Evolutionary conservation across 2,797 vertebrate genomes (phyloP), one percentile per base, ranked within the genome.

Genomic region (Serranus cabrilla): DNA sequence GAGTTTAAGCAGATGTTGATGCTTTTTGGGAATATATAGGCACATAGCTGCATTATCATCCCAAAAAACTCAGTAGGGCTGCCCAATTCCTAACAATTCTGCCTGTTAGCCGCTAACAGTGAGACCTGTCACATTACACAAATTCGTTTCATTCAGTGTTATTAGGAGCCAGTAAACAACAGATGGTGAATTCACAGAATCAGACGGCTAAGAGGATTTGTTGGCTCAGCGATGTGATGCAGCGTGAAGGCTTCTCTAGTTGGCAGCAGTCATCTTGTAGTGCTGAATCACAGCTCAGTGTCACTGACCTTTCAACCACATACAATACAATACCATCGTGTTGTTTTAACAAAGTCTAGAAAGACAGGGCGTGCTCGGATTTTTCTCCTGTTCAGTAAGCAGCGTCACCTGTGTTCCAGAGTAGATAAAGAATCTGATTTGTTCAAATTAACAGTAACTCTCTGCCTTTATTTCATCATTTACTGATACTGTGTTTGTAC

Each of bases 151-250:
- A 21, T 47, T 37, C 8, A 39, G 25, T 57, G 25, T 64, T 55
- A 9, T 31, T 45, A 57, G 42, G 37, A 39, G n/a, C 4, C 14
- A 25, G 55, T 45, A 74, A 80, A 72, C 54, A 65, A 50, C 89
- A 88, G 88, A 82, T 78, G 84, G 86, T 71, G 54, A 65, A 71
- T 70, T 71, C 40, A 20, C 50, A 68, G 40, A 85, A 56, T 60
- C 72, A 76, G 75, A 72, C 52, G 0, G 42, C 52, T 91, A 82
- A 91, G 84, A 83, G 85, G 86, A 91, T 92, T 90, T 87, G 56
- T 68, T 51, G 64, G 21, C 58, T 42, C 10, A 60, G 46, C 65
- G 71, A 82, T 67, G 45, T 58, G 78, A 76, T 49, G n/a, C 40
- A 14, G 60, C 58, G 11, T 4, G 11, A 66, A 69, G 69, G 56